These are phyloP conservation scores for Dasyornis broadbenti DNA, from an alignment of 2,113 vertebrate genomes.

Conservation along the genomic window DNA sequence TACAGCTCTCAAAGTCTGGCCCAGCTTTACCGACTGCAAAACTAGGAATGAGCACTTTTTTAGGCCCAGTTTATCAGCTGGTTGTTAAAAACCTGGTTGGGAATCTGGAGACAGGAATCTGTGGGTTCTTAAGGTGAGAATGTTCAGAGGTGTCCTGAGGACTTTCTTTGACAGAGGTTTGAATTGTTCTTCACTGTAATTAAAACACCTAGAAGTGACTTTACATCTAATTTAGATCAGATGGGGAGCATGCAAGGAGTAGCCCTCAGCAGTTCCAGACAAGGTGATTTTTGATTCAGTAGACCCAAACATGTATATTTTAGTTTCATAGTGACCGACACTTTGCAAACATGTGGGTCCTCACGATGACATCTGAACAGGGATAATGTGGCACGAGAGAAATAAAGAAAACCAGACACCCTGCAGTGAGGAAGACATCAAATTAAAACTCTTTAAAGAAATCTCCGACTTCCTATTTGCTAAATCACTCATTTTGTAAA, in stretches of 20 bases:
- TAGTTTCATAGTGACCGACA: not conserved
- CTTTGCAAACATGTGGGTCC: not conserved
- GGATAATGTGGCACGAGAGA: not conserved
- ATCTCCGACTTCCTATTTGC: conserved; percentile 13
- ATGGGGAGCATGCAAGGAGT: not conserved
- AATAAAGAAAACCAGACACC: conserved; percentile 38
- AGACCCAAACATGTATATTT: not conserved
- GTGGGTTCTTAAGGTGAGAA: not conserved
- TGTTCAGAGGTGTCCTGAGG: not conserved
- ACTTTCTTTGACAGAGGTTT: not conserved
- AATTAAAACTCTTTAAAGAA: conserved; percentile 9
- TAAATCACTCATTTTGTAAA: conserved; percentile 31
- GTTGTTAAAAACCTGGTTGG: not conserved
- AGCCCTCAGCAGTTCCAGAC: not conserved
- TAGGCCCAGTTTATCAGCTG: not conserved
- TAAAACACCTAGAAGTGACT: not conserved
- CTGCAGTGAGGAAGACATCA: not conserved
- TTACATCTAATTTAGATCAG: conserved; percentile 20
- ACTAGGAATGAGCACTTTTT: not conserved
- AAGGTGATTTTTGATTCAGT: conserved; percentile 39
- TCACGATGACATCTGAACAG: not conserved
- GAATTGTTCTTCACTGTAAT: not conserved
- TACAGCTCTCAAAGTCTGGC: not conserved
- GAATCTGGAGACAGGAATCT: not conserved
- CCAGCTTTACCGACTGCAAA: not conserved